Conservation (phyloP, 1,140 invertebrate species). For the Frieseomelitta varia region DNA sequence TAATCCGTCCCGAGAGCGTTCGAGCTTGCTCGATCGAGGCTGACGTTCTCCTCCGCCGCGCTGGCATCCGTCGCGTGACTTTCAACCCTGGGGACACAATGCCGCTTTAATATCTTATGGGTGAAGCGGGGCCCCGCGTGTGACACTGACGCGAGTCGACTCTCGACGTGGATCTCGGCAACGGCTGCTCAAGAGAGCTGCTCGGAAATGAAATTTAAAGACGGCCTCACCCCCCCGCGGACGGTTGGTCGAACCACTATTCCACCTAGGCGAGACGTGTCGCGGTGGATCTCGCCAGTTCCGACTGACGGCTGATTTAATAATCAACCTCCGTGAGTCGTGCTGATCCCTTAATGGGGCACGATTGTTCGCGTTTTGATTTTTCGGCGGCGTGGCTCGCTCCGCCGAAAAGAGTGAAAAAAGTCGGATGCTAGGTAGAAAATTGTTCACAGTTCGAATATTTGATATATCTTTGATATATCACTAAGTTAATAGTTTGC, state of each 20-base stretch:
- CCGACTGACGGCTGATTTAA: neutral
- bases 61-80: constrained; percentile 19
- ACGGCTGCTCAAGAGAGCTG: neutral
- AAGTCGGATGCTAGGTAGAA: no score
- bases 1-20: constrained; percentile 35
- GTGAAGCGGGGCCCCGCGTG: neutral
- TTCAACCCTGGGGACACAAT: constrained; percentile 2
- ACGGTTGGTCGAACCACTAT: neutral
- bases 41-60: neutral
- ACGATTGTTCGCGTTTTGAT: neutral
- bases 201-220: constrained; percentile 12
- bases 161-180: no score
- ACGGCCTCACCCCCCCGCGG: neutral
- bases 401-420: no score
- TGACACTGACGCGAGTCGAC: constrained; percentile 1
- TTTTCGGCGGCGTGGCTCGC: no score
- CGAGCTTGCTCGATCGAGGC: constrained; percentile 9
- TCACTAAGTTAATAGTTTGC: no score
- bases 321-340: neutral
- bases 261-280: neutral
- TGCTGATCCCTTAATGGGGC: neutral
- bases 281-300: neutral
- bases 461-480: no score
- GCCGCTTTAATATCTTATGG: constrained; percentile 45
- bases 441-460: no score